Conservation (phyloP, 2,113 vertebrate genomes). For the Callopanchax toddi region DNA sequence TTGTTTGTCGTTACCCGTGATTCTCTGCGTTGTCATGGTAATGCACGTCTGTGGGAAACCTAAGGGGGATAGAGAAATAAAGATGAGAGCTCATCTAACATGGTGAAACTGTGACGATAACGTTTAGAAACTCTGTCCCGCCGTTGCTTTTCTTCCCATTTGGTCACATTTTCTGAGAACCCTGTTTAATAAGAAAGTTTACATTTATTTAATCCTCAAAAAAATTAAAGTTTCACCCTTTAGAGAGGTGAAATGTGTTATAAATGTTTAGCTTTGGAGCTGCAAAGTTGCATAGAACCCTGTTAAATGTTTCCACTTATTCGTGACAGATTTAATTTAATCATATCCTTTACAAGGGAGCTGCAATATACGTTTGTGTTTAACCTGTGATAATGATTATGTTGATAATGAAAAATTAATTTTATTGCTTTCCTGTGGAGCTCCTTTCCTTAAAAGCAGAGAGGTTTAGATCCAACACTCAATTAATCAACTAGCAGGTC, state of each 20-base stretch:
- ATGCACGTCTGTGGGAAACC: slow-evolving; percentile 51
- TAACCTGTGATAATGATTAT: neutral
- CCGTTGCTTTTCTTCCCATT: slow-evolving; percentile 10
- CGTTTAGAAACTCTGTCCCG: slow-evolving; percentile 30
- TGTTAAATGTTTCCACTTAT: neutral
- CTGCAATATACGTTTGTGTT: neutral
- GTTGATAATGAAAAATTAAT: neutral
- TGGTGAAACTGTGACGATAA: slow-evolving; percentile 22
- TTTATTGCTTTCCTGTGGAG: neutral
- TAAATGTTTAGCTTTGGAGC: neutral
- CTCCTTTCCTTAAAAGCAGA: neutral
- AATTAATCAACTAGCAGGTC: neutral
- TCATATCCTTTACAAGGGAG: neutral
- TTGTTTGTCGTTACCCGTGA: slow-evolving; percentile 58
- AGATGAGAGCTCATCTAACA: slow-evolving; percentile 34
- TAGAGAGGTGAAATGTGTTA: neutral
- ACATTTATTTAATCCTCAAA: neutral
- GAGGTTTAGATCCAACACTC: neutral
- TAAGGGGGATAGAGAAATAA: slow-evolving; percentile 40
- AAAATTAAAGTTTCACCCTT: neutral
- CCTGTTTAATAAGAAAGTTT: neutral
- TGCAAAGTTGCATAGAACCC: neutral
- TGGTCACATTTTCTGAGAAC: neutral
- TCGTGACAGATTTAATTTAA: neutral
- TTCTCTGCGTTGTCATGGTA: slow-evolving; percentile 63